Evolutionary conservation across 2,797 vertebrate genomes (phyloP), one percentile per base, ranked within the genome.

Genomic region (Ispidina lecontei): DNA sequence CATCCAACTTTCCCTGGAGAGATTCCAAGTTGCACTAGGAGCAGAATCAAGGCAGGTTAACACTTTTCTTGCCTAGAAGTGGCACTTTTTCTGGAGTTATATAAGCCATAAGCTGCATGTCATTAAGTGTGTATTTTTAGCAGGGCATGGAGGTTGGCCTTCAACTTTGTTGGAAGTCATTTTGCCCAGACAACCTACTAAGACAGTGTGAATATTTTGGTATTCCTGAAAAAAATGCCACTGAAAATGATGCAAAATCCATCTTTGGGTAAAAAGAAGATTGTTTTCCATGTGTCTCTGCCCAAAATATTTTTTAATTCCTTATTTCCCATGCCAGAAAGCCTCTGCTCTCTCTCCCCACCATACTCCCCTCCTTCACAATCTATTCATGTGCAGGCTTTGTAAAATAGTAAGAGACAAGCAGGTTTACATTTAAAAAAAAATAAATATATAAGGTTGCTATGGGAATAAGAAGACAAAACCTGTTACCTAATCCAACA

Each of bases 391-490:
- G 37, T 18, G 2, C 44, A 70, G 84, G 76, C 84, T 92, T 75
- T 94, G 71, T 90, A 87, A 76, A 77, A 78, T 1, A 94, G 69
- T 25, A 73, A 62, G 62, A 94, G 67, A 91, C 58, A 88, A 93
- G 31, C 41, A 84, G 83, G 96, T 91, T 89, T 96, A 91, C 85
- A 96, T 90, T 9, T 41, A 59, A 72, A 80, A 72, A 83, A 63
- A 29, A 76, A 77, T 63, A 37, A 75, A 71, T 72, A 83, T 63
- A 89, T 68, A 83, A 91, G 64, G 90, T 94, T 96, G 87, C 96
- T 79, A 93, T 96, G 82, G 91, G 87, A 96, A 91, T 87, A 89
- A 76, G 47, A 83, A 4, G 77, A 94, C 92, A 95, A 93, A 94
- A 88, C 29, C 62, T 59, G 72, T 89, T 93, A 84, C 81, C 85